Base-by-base conservation (phyloP, 2,888 invertebrate species). In the Cinara cedri region DNA sequence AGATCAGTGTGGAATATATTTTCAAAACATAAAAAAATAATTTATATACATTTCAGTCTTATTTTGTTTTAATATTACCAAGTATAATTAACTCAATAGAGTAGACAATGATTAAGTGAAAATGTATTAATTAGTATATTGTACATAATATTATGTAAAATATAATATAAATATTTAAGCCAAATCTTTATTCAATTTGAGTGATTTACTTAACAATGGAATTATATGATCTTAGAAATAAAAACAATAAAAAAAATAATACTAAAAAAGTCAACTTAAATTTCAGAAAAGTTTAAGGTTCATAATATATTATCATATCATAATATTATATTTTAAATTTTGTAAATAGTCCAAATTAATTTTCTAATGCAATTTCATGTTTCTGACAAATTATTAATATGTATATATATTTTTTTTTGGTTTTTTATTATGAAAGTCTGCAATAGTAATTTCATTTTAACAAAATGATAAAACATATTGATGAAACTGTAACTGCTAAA, bases 1-100 rank as follows among this genome's bases (percentile, higher is more conserved):
- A 55, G 14, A 54, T 21, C 11, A 13, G 72, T 46, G 44, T 24
- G 46, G n/a, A 1, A 72, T 26, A 24, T 26, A 21, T 72, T 72
- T n/a, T 46, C 14, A 60, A 54, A 46, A 16, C n/a, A n/a, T 51
- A 0, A 44, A 34, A 3, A 65, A 62, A 44, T 65, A 19, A 24
- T 26, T 10, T 44, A 46, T 46, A 19, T 72, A 3, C 24, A 60
- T 72, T 72, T 72, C 72, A 72, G 72, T 72, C 72, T 72, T 46
- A 60, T 46, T 72, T 60, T 60, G 46, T 57, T 44, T 57, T 72
- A 24, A 57, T 57, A n/a, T 57, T 14, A 2, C 26, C 13, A 26
- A 44, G 34, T 34, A 6, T 34, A 34, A 44, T 11, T 4, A 71
- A 46, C 13, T 24, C 10, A n/a, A n/a, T 21, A 71, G 6, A 21